A percentile compares a stretch with the other conserved stretches of the same genome.
phyloP scores from a whole-genome alignment of 2,888 invertebrate genomes.

The Lysandra coridon region DNA sequence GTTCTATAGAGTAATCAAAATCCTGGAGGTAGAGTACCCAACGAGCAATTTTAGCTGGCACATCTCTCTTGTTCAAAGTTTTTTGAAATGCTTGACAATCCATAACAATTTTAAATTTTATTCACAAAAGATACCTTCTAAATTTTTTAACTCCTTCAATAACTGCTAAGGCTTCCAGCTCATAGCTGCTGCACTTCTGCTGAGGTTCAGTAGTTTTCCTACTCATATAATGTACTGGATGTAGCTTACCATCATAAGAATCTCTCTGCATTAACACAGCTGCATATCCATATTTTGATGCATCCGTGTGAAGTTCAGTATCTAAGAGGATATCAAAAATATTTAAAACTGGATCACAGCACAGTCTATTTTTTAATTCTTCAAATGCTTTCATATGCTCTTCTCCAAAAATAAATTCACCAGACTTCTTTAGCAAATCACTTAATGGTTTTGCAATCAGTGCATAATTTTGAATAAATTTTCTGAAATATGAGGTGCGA shows the following conservation, averaged over 20 bases:
- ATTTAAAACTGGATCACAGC: too few relatives aligned
- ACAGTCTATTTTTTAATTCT: too few relatives aligned
- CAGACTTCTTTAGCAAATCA: constrained; percentile 38
- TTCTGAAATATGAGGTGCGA: constrained; percentile 43
- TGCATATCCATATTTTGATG: constrained; percentile 33
- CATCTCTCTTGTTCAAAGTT: not conserved
- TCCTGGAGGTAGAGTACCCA: constrained; percentile 25
- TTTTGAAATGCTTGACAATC: constrained; percentile 33
- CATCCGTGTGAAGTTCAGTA: constrained; percentile 43
- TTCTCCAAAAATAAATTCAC: constrained; percentile 33
- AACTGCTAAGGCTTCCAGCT: not conserved
- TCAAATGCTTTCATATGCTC: constrained; percentile 7
- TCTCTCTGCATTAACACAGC: constrained; percentile 34
- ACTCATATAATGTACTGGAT: not conserved
- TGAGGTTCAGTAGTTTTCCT: not conserved
- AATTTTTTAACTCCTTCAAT: not conserved
- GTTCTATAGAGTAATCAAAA: constrained; percentile 15
- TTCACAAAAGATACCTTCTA: not conserved
- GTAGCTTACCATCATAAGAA: too few relatives aligned
- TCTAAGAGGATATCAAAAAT: constrained; percentile 35
- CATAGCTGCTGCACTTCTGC: not conserved
- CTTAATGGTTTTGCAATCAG: constrained; percentile 42
- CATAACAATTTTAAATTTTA: not conserved
- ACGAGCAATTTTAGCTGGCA: constrained; percentile 22
- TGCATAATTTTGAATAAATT: constrained; percentile 44